Conservation (phyloP, 2,113 vertebrate genomes). For the Mormoops blainvillei region DNA sequence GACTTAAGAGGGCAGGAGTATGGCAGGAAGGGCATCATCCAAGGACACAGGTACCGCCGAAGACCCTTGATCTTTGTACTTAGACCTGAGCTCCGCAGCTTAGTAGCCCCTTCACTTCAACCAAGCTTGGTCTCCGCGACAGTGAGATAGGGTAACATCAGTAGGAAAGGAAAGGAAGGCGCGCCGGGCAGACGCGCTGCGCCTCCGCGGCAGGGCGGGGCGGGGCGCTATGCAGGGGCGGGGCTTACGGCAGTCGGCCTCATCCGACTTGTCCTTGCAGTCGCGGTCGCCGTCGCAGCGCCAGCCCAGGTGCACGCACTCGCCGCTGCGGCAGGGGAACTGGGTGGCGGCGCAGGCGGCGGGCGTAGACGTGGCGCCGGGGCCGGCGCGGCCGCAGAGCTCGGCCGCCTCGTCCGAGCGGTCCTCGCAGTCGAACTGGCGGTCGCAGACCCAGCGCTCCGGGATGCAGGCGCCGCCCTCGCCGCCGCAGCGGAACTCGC, state of each 20-base stretch:
- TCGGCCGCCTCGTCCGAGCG: constrained; percentile 90
- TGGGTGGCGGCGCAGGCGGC: constrained; percentile 85
- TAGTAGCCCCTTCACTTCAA: not conserved
- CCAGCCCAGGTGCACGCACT: constrained; percentile 95
- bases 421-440: constrained; percentile 93
- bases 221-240: not conserved
- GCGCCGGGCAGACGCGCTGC: not conserved
- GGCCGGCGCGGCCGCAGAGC: constrained; percentile 86
- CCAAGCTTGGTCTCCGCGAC: not conserved
- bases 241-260: constrained; percentile 93
- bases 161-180: not conserved
- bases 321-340: constrained; percentile 92
- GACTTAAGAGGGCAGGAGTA: not conserved
- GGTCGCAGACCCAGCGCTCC: constrained; percentile 93
- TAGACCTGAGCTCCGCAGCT: not conserved
- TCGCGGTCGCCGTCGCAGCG: constrained; percentile 96
- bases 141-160: not conserved
- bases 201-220: not conserved
- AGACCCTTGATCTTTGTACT: not conserved
- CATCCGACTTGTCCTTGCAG: constrained; percentile 98
- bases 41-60: not conserved
- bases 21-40: not conserved
- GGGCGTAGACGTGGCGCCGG: constrained; percentile 81
- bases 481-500: constrained; percentile 94
- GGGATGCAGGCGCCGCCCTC: constrained; percentile 92